Base-by-base conservation (phyloP, 1,140 invertebrate genomes). In the Drosophila funebris region DNA sequence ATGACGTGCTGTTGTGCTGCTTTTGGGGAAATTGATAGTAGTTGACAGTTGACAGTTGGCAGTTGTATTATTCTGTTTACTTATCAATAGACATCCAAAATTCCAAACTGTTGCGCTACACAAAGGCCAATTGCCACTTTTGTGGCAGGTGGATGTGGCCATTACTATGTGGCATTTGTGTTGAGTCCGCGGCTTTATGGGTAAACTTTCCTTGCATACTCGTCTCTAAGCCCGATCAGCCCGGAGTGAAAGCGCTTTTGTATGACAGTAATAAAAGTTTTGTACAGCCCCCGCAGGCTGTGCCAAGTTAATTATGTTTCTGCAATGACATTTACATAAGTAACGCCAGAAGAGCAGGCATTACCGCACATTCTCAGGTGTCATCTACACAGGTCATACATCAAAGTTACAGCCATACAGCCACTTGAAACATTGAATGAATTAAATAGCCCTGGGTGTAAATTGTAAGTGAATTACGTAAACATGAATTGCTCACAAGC, bases 401-500 rank as follows among this genome's bases (percentile, higher is more conserved):
- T 81, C 82, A 77, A 63, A 74, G 63, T 62, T 46, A 36, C 53
- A 27, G 31, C 6, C 43, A 53, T 46, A 27, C 44, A 11, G 27
- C 8, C 31, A 29, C n/a, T 41, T 22, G 50, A 75, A 74, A 53
- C 60, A 46, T 50, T 50, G 76, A 63, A 67, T 81, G 73, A 76
- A 87, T 78, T 71, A 69, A 84, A 82, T 78, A 77, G 81, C 82
- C 70, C 70, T 53, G 82, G 82, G 78, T 78, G 82, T 74, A 87
- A 85, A 87, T 87, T 68, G 87, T 85, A 87, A 87, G 61, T 60
- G 53, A 77, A 87, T 87, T 87, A 81, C 53, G 57, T 71, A 87
- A 87, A 75, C 78, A 81, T 81, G 82, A 85, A 77, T 52, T 64
- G 63, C 20, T 29, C 11, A 16, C 39, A 37, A 53, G 29, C 14